phyloP scores from a whole-genome alignment of 1,140 invertebrate genomes.

The Drosophila yakuba region DNA sequence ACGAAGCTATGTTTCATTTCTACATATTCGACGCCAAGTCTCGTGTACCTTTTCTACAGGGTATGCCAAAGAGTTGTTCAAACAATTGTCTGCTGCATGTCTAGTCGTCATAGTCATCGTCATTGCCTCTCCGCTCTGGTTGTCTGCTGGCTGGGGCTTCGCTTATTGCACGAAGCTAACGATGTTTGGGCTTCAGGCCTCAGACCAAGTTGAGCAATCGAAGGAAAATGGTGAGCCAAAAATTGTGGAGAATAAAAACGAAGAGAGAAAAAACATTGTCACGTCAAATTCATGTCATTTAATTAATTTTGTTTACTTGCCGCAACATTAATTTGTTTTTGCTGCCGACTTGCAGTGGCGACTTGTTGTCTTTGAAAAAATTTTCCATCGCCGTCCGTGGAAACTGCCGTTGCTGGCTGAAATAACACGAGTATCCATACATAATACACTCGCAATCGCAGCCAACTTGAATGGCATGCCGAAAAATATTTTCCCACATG shows the following conservation, averaged over 20 bases:
- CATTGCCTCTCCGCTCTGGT: conserved; percentile 23
- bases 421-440: conserved; percentile 4
- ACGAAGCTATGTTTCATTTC: no score
- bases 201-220: conserved; percentile 72
- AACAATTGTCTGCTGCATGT: conserved; percentile 76
- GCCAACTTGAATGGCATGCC: conserved; percentile 42
- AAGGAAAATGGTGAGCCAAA: conserved; percentile 61
- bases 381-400: conserved; percentile 66
- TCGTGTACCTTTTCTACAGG: neutral
- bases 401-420: conserved; percentile 53
- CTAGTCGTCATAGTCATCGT: conserved; percentile 66
- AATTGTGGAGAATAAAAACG: conserved; percentile 28
- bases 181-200: conserved; percentile 60
- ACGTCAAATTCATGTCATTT: conserved; percentile 84
- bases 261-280: conserved; percentile 72
- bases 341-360: conserved; percentile 52
- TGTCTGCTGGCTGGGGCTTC: conserved; percentile 13
- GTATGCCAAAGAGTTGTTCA: conserved; percentile 53
- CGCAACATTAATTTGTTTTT: conserved; percentile 75
- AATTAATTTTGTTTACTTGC: conserved; percentile 84
- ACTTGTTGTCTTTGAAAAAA: conserved; percentile 81
- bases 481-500: conserved; percentile 79
- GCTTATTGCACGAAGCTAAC: conserved; percentile 66
- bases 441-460: conserved; percentile 2
- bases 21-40: no score